Percentiles rank a stretch among this genome's conserved stretches.
Evolutionary conservation across 2,113 vertebrate genomes (phyloP).

Genomic region (Eretmochelys imbricata): DNA sequence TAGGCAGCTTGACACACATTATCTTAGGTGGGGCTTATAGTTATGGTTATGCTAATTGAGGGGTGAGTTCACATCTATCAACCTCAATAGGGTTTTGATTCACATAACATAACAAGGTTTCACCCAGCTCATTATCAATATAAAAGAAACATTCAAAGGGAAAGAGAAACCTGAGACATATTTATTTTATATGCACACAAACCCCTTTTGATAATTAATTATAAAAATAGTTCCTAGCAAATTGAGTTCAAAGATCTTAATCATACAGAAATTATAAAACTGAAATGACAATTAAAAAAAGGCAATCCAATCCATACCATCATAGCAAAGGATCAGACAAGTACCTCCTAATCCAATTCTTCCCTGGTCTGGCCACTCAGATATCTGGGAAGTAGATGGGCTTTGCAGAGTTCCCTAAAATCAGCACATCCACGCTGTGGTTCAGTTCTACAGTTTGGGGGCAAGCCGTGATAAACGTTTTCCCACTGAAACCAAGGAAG

Average conservation of each 20-base stretch:
- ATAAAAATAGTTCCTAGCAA: neutral
- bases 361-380: neutral
- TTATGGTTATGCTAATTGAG: neutral
- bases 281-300: neutral
- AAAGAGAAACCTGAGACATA: neutral
- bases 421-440: neutral
- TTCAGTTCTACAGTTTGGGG: neutral
- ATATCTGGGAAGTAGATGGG: neutral
- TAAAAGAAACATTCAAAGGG: neutral
- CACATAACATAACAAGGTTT: neutral
- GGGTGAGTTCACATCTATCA: neutral
- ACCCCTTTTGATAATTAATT: neutral
- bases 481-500: neutral
- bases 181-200: neutral
- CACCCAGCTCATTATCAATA: too few species aligned
- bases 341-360: neutral
- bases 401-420: neutral
- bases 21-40: neutral
- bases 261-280: neutral
- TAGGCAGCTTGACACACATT: neutral
- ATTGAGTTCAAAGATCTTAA: neutral
- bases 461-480: neutral
- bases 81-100: neutral
- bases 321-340: neutral
- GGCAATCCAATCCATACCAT: neutral